Evolutionary conservation across 2,888 invertebrate species (phyloP).

Genomic region (Cryptops parisi): DNA sequence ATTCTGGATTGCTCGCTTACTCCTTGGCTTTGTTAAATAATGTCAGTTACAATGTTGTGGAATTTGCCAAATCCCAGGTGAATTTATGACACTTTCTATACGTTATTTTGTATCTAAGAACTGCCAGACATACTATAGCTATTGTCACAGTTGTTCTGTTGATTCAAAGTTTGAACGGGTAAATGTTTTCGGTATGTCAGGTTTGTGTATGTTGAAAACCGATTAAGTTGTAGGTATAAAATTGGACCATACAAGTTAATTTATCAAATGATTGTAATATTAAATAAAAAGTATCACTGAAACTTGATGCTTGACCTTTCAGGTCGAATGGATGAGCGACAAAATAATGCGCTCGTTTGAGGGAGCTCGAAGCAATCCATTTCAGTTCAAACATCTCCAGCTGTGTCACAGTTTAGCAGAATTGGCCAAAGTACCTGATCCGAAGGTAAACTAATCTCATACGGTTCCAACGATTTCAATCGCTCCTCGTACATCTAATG

Average conservation of each 20-base stretch:
- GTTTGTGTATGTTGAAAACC: too few relatives aligned
- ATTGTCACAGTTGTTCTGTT: too few relatives aligned
- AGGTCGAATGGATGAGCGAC: constrained; percentile 99
- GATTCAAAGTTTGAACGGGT: too few relatives aligned
- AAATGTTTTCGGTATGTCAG: too few relatives aligned
- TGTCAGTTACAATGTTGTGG: constrained; percentile 95
- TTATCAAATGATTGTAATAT: too few relatives aligned
- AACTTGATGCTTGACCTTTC: constrained; percentile 16
- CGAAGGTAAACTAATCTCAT: constrained; percentile 43
- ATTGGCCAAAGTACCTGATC: constrained; percentile 68
- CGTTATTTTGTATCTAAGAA: not conserved
- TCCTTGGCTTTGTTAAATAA: constrained; percentile 86
- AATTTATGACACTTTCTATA: not conserved
- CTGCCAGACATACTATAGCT: too few relatives aligned
- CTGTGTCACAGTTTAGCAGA: constrained; percentile 86
- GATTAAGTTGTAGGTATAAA: too few relatives aligned
- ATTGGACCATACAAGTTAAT: too few relatives aligned
- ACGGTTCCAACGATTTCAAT: not conserved
- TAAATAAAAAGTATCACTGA: too few relatives aligned
- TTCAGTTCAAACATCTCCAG: constrained; percentile 84
- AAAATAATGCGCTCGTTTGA: constrained; percentile 63
- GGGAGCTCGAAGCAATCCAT: constrained; percentile 53
- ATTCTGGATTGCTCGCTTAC: constrained; percentile 88
- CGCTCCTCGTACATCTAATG: not conserved
- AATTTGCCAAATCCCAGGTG: constrained; percentile 91